Evolutionary conservation across 2,888 invertebrate genomes (phyloP), one percentile per base, ranked within the genome.

Genomic region (Corbicula japonica): DNA sequence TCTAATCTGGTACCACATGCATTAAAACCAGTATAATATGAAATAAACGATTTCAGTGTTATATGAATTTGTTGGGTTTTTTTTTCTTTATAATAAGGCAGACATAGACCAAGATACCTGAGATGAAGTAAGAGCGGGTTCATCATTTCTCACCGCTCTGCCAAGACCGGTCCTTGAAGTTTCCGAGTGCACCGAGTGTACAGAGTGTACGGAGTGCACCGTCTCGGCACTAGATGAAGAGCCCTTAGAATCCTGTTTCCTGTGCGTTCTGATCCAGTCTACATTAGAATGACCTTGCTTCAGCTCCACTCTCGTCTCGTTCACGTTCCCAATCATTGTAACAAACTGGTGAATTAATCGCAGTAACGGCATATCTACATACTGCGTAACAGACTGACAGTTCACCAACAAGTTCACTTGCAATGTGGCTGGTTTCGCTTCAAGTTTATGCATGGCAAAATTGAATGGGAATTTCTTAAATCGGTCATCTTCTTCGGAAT

Each of bases 261-360:
- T 84, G 85, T 92, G 92, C 6, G 91, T 91, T 46, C 88, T 86
- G 26, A 89, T 87, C 89, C 91, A 91, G 52, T 90, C 89, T 30
- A 88, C 76, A 35, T 89, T 87, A 0, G 88, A 84, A 1, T 93
- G 91, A 85, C 97, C 96, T 87, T 96, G 96, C 86, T 97, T 96
- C 63, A 98, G 95, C 91, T 98, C 98, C 87, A 96, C 96, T 92
- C 98, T 97, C 0, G 98, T 98, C 92, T 98, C 98, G 92, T 98
- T 97, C 1, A 98, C 98, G 93, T 98, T 98, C 94, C 98, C 98
- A 94, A 98, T 98, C 98, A 99, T 98, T 91, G 98, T 98, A 90
- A 97, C 97, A 91, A 99, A 98, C 94, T 99, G 99, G 94, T 99
- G 98, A 75, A 98, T 95, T 65, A 99, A 95, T 63, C 99, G 95